Conservation (phyloP, 2,888 invertebrate genomes). For the Platynereis dumerilii region DNA sequence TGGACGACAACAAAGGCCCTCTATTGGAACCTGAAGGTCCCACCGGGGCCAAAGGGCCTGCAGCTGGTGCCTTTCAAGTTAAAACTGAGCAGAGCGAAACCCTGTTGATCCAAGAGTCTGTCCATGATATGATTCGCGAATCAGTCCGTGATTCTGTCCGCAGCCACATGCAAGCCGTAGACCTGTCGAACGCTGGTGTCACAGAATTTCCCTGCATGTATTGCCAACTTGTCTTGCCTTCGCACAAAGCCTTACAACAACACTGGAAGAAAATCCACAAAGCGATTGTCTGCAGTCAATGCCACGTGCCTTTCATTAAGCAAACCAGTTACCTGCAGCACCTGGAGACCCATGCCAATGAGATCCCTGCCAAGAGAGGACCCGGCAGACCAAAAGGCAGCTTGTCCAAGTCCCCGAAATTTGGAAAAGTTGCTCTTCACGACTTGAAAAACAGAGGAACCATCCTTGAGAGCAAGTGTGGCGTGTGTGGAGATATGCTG, state of each 20-base stretch:
- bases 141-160: no score
- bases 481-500: background rate
- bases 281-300: background rate
- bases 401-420: no score
- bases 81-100: background rate
- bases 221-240: background rate
- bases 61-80: background rate
- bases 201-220: background rate
- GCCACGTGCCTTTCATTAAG: background rate
- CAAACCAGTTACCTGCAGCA: background rate
- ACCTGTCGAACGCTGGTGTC: no score
- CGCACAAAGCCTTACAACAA: background rate
- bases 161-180: no score
- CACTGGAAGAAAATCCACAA: constrained; percentile 9
- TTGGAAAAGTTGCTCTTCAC: background rate
- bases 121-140: no score
- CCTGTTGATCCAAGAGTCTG: background rate
- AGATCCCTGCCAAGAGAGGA: background rate
- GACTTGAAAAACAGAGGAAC: background rate
- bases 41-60: background rate
- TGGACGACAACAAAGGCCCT: background rate
- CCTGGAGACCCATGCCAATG: background rate
- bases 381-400: background rate
- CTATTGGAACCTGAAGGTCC: background rate
- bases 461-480: background rate